Evolutionary conservation across 2,888 invertebrate genomes (phyloP), one percentile per base, ranked within the genome.

Genomic region (Prosapia bicincta): DNA sequence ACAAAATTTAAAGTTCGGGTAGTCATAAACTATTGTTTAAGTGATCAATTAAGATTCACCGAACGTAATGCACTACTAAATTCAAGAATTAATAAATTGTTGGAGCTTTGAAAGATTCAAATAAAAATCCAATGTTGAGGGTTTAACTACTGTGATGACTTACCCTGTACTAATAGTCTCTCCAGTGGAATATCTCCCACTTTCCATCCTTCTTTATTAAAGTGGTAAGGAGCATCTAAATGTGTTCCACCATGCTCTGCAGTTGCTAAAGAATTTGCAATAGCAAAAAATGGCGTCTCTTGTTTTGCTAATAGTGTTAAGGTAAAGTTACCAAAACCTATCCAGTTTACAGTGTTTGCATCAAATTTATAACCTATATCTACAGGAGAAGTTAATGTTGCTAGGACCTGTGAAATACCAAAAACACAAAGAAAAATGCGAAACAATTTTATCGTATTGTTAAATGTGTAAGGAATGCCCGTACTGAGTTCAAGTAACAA

Each of bases 211-310:
- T 83, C 81, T 15, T 81, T 80, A 67, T 82, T 80, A 81, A 90
- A 90, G 81, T 90, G 90, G 74, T 86, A 86, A 0, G 91, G 90
- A 0, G 91, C 89, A 79, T 91, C 90, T 6, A 91, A 75, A 80
- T 91, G 91, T 0, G 91, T 91, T 0, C 90, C 90, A 0, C 88
- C 88, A 80, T 91, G 90, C 79, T 90, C 90, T 0, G 86, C 85
- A 1, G 87, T 85, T 13, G 84, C 84, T 78, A 89, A 87, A 15
- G 87, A 86, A 78, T 89, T 88, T 0, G 85, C 78, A 67, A 89
- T 87, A 78, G 87, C 88, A 86, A 88, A 81, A 26, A 72, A 76
- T 13, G 76, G 76, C 13, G 26, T 66, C 6, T 75, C 28, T 25
- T 32, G 24, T 6, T 26, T 26, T 3, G 28, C 20, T 9, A 26